Evolutionary conservation across 2,113 vertebrate species (phyloP).

Genomic region (Oncorhynchus mykiss): DNA sequence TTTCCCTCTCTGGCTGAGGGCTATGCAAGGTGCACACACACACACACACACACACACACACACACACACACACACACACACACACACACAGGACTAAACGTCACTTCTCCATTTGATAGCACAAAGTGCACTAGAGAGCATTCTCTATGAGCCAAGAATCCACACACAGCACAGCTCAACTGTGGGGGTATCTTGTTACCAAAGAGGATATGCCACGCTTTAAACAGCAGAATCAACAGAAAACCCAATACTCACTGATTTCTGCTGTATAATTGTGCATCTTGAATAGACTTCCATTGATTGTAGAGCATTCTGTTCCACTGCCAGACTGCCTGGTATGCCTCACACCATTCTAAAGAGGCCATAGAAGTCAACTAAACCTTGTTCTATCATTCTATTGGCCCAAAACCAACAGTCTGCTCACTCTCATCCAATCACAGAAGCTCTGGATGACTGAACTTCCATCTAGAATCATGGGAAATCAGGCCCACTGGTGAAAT

Average conservation of each 20-base stretch:
- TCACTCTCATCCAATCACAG: slow-evolving; percentile 45
- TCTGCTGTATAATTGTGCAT: slow-evolving; percentile 44
- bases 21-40: not conserved
- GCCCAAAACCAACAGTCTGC: slow-evolving; percentile 38
- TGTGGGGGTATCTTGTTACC: slow-evolving; percentile 32
- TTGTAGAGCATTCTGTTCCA: slow-evolving; percentile 52
- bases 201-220: slow-evolving; percentile 38
- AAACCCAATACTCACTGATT: slow-evolving; percentile 21
- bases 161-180: slow-evolving; percentile 23
- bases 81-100: slow-evolving; percentile 7
- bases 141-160: slow-evolving; percentile 18
- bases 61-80: not conserved
- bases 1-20: not conserved
- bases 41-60: not conserved
- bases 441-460: not conserved
- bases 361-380: slow-evolving; percentile 20
- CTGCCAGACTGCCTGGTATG: slow-evolving; percentile 40
- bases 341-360: slow-evolving; percentile 50
- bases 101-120: not conserved
- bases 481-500: not conserved
- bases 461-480: not conserved
- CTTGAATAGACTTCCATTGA: slow-evolving; percentile 52
- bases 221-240: slow-evolving; percentile 39
- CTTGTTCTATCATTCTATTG: slow-evolving; percentile 42
- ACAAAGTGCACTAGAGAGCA: slow-evolving; percentile 19